phyloP scores from a whole-genome alignment of 1,140 invertebrate genomes.

The Drosophila aff. region DNA sequence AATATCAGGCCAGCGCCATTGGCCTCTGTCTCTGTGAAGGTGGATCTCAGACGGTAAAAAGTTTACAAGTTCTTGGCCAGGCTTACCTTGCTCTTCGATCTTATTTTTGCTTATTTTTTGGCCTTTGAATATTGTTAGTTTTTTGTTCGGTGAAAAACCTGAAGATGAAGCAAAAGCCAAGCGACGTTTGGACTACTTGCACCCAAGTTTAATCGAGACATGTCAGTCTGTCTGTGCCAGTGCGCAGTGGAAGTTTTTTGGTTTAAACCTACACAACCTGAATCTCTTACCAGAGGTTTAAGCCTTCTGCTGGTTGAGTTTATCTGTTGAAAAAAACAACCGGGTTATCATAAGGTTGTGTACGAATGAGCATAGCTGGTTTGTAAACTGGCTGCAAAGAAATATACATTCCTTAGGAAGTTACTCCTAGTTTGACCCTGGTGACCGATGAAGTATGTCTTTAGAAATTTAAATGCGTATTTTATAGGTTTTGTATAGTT shows the following conservation, averaged over 20 bases:
- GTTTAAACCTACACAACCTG: constrained; percentile 5
- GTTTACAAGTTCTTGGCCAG: constrained; percentile 6
- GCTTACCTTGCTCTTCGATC: constrained; percentile 1
- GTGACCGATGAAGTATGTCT: background rate
- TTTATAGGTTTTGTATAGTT: background rate
- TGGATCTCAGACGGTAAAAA: background rate
- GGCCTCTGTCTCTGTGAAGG: background rate
- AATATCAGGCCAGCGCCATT: background rate
- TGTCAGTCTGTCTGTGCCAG: constrained; percentile 14
- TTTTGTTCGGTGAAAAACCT: constrained; percentile 3
- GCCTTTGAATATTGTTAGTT: background rate
- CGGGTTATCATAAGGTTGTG: background rate
- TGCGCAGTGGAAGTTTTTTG: background rate
- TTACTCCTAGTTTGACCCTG: background rate
- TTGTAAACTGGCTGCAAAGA: background rate
- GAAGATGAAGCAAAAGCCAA: constrained; percentile 3
- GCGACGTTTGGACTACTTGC: background rate
- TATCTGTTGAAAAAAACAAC: background rate
- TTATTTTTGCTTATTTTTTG: background rate
- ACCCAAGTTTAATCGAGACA: constrained; percentile 9
- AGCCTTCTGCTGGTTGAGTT: background rate
- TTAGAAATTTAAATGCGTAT: too few species aligned
- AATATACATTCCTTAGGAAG: too few species aligned
- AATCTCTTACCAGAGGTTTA: background rate
- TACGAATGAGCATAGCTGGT: too few species aligned